phyloP scores from a whole-genome alignment of 2,888 invertebrate species.

The Pterostichus niger region DNA sequence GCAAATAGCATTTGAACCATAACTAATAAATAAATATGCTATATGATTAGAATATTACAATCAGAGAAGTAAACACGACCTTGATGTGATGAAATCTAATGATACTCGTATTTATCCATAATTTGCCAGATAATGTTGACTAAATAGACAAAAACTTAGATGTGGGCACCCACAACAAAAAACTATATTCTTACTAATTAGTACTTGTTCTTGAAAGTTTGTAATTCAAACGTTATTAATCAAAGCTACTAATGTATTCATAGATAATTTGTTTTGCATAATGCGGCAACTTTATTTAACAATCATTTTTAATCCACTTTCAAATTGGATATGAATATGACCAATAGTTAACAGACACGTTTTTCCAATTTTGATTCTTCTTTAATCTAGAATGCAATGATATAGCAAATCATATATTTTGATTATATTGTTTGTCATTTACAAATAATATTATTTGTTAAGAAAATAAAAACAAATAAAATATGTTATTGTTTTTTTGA shows the following conservation, averaged over 20 bases:
- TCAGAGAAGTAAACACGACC: constrained; percentile 21
- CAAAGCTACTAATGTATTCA: background rate
- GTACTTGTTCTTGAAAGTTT: constrained; percentile 26
- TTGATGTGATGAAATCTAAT: constrained; percentile 8
- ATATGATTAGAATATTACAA: background rate
- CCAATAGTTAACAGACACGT: too few relatives aligned
- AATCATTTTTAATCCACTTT: background rate
- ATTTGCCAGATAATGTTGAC: background rate
- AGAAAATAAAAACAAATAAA: too few relatives aligned
- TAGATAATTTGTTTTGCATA: background rate
- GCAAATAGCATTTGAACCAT: background rate
- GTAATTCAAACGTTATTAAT: background rate
- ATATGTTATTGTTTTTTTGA: too few relatives aligned
- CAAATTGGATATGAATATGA: too few relatives aligned
- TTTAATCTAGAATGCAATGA: too few relatives aligned
- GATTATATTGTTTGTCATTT: too few relatives aligned
- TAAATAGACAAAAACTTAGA: background rate
- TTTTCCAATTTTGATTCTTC: too few relatives aligned
- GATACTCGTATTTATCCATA: constrained; percentile 42
- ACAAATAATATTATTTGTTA: too few relatives aligned
- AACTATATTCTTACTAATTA: background rate
- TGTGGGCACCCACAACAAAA: constrained; percentile 20
- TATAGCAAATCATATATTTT: too few relatives aligned
- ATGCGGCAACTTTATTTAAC: background rate
- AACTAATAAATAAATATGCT: constrained; percentile 45